A percentile compares a stretch with the other conserved stretches of the same genome.
Evolutionary conservation across 2,888 invertebrate species (phyloP).

Genomic region (Tipula vernalis): DNA sequence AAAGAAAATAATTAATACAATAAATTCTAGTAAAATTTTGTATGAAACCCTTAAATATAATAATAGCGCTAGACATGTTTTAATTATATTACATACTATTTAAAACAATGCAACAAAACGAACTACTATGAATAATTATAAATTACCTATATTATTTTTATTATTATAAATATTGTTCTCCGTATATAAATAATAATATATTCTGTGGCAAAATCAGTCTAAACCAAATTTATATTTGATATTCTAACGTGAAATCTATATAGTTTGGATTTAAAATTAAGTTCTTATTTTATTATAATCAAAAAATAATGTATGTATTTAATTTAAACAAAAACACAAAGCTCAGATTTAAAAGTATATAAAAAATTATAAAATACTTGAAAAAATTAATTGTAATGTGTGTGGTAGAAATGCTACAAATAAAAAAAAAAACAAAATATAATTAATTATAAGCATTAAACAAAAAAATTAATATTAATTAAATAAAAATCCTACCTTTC

Average conservation of each 20-base stretch:
- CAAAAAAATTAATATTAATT: background rate
- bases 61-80: background rate
- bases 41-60: background rate
- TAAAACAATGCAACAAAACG: background rate
- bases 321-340: background rate
- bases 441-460: background rate
- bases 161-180: too few species aligned
- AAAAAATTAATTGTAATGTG: background rate
- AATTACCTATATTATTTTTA: too few species aligned
- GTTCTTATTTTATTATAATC: background rate
- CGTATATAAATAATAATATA: background rate
- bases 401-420: background rate
- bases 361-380: background rate
- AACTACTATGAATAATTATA: background rate
- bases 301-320: background rate
- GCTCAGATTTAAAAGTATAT: background rate
- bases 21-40: constrained; percentile 6
- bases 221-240: background rate
- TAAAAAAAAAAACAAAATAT: background rate
- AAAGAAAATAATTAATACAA: background rate
- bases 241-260: background rate
- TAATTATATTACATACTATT: background rate
- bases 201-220: background rate
- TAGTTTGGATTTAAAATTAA: background rate
- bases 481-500: background rate